Evolutionary conservation across 2,113 vertebrate species (phyloP).

Genomic region (Rhipidura dahli): DNA sequence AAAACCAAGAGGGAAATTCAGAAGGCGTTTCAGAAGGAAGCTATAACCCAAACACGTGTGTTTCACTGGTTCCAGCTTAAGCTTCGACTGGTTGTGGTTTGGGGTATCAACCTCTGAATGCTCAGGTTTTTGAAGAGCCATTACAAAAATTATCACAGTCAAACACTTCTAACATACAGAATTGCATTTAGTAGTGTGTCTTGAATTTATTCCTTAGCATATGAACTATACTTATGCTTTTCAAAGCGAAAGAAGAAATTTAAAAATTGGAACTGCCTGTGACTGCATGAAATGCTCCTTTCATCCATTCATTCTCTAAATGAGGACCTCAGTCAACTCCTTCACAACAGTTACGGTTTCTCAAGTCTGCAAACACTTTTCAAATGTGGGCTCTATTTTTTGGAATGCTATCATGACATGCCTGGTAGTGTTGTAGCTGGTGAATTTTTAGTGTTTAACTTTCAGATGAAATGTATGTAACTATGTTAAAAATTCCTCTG

Average conservation of each 20-base stretch:
- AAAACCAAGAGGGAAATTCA: neutral
- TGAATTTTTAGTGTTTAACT: slow-evolving; percentile 3
- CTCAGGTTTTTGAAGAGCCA: neutral
- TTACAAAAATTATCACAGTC: neutral
- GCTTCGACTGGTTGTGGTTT: neutral
- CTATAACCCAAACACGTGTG: neutral
- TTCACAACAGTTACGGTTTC: neutral
- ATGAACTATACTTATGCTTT: neutral
- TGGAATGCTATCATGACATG: neutral
- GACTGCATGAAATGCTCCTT: neutral
- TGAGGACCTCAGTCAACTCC: neutral
- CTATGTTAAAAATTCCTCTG: neutral
- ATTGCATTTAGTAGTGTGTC: neutral
- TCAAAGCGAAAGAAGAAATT: neutral
- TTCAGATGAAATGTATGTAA: neutral
- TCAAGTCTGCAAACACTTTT: neutral
- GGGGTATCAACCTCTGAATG: neutral
- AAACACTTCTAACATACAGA: neutral
- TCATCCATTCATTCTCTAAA: neutral
- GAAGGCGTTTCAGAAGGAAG: neutral
- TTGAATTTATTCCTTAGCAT: neutral
- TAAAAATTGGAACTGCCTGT: neutral
- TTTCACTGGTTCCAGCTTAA: neutral
- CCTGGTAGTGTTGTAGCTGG: neutral
- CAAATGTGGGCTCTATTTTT: neutral